Evolutionary conservation across 2,888 invertebrate genomes (phyloP), one percentile per base, ranked within the genome.

Genomic region (Seira ritae): DNA sequence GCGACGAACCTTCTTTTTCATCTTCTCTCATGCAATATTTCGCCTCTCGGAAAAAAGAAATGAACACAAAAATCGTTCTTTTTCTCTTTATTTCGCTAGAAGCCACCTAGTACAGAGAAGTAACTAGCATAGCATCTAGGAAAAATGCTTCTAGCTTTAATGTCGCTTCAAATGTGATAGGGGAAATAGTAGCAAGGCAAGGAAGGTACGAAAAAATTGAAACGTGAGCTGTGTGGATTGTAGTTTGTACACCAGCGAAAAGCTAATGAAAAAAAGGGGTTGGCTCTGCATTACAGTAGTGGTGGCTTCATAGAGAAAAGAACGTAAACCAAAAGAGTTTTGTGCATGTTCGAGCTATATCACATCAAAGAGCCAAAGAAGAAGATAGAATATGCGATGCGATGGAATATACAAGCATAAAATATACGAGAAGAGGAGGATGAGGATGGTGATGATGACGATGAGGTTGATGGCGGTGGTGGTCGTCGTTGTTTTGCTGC

Each of bases 1-100:
- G 76, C 81, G 81, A 81, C 81, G 81, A 81, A 81, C 81, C 81
- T 76, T 81, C 75, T 74, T 31, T 74, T 74, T 65, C 68, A 74
- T 74, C 69, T 60, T 55, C 70, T 17, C 4, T 77, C 70, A 55
- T 55, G 55, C 55, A 55, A 55, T 55, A 55, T 55, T 55, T 55
- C 12, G 71, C 78, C 68, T 79, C 74, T 69, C 60, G 68, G 42
- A 71, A 72, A 42, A 78, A 46, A 15, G 31, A 22, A 15, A 20
- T 42, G 67, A 55, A 23, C 22, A 23, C 50, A 22, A 31, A 23
- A 65, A 31, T 50, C n/a, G n/a, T 60, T 22, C 24, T 20, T 68
- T 17, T 31, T 31, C 31, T 22, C 24, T 20, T 68, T 17, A 4
- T 31, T 62, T 42, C 37, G 37, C 65, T 73, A 71, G 15, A 22